Base-by-base conservation (phyloP, 2,888 invertebrate species). In the Eupithecia tripunctaria region DNA sequence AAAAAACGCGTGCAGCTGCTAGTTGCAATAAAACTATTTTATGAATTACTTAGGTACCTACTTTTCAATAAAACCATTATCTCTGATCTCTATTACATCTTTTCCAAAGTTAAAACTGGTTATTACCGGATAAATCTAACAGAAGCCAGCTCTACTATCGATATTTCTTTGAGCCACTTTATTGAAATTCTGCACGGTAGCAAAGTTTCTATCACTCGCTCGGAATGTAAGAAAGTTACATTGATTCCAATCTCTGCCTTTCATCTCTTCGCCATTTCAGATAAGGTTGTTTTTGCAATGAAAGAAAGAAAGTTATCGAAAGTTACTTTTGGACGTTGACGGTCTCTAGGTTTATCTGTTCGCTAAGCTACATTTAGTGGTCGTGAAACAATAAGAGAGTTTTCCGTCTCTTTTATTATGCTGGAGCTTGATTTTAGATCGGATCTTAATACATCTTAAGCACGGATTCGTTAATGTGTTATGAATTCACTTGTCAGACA, bases 131-230 rank as follows among this genome's bases (percentile, higher is more conserved):
- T 60, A 47, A 64, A 64, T 18, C 62, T 43, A 56, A 18, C 41
- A 12, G 5, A n/a, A 36, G 36, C n/a, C 64, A 8, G 21, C 21
- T 38, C 21, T 64, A 70, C 59, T 60, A 81, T 76, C 86, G 81
- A 91, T 90, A 91, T 91, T 88, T 93, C 88, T 90, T 88, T 80
- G 80, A 79, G 82, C 79, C 84, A 85, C 90, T 90, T 90, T 91
- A 93, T 93, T 93, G 92, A 93, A 92, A 93, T 92, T 93, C 92
- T 89, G 84, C 79, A 84, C 83, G 84, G 83, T 80, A 84, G 83
- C 84, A 83, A 86, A 88, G 82, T 89, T 88, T 86, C 85, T 85
- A 88, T 89, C 88, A 84, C 72, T 70, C 70, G 74, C 82, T 79
- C 74, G 78, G 72, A 76, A 72, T 76, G 67, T 75, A 73, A 70